A percentile compares a stretch with the other conserved stretches of the same genome.
Conservation (phyloP, 2,888 invertebrate species). For the Ferdinandea cuprea region DNA sequence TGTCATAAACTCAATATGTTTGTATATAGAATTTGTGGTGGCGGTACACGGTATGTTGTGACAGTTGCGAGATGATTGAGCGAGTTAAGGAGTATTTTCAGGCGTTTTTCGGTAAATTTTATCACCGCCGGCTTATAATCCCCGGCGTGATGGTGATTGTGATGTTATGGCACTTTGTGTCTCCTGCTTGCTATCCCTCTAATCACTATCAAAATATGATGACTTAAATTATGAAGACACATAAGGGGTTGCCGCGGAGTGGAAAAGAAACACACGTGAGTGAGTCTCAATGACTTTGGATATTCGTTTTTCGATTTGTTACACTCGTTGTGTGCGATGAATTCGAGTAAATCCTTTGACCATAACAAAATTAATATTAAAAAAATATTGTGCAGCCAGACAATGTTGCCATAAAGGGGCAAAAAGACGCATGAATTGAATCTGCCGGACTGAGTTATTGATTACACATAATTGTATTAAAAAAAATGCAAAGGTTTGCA, state of each 20-base stretch:
- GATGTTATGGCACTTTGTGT: conserved; percentile 59
- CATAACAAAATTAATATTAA: conserved; percentile 29
- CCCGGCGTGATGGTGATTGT: conserved; percentile 29
- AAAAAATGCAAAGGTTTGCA: neutral
- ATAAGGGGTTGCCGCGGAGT: conserved; percentile 51
- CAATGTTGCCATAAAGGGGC: conserved; percentile 26
- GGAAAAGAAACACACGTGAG: conserved; percentile 48
- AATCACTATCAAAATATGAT: conserved; percentile 71
- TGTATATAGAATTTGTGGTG: conserved; percentile 9
- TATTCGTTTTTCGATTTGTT: conserved; percentile 54
- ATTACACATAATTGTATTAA: conserved; percentile 22
- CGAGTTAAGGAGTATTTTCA: conserved; percentile 63
- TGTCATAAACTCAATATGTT: conserved; percentile 74
- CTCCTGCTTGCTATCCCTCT: conserved; percentile 51
- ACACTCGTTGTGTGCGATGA: conserved; percentile 22
- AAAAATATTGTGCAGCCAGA: neutral
- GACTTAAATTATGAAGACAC: conserved; percentile 70
- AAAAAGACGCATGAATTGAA: conserved; percentile 8
- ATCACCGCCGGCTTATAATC: conserved; percentile 55
- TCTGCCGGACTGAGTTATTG: conserved; percentile 26
- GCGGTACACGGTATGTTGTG: conserved; percentile 56
- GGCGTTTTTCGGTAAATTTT: conserved; percentile 67
- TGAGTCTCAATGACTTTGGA: conserved; percentile 20
- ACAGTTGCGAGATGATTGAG: conserved; percentile 72
- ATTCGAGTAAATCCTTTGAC: conserved; percentile 51